Conservation (phyloP, 2,888 invertebrate genomes). For the Zele albiditarsus region DNA sequence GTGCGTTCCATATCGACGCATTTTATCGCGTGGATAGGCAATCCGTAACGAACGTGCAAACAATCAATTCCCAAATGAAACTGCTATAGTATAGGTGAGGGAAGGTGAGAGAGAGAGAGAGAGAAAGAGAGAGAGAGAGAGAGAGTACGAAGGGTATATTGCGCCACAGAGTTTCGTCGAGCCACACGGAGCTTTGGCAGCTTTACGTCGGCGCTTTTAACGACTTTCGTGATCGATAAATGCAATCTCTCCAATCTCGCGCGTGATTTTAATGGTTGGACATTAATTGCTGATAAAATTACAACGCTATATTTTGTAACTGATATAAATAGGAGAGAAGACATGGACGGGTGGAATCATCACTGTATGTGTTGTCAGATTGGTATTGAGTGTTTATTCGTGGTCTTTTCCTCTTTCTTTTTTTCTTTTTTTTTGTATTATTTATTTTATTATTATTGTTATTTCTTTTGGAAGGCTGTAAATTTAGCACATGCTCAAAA, state of each 20-base stretch:
- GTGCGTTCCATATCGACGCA: conserved; percentile 24
- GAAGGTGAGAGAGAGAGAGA: not conserved
- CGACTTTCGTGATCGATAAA: conserved; percentile 30
- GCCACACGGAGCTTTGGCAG: conserved; percentile 30
- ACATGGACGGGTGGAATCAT: not conserved
- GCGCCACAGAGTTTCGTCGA: conserved; percentile 6
- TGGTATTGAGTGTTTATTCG: not conserved
- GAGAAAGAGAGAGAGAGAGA: not conserved
- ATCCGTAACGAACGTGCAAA: conserved; percentile 35
- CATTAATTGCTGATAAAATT: conserved; percentile 32
- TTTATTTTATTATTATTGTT: conserved; percentile 6
- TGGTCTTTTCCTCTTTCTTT: not conserved
- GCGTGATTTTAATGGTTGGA: conserved; percentile 22
- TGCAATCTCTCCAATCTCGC: conserved; percentile 30
- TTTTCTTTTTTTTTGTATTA: not conserved
- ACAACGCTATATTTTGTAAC: not conserved
- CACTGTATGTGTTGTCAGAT: too few species aligned
- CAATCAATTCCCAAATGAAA: conserved; percentile 35
- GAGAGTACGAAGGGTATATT: not conserved
- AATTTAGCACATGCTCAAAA: conserved; percentile 2
- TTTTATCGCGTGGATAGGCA: conserved; percentile 35
- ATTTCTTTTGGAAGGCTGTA: not conserved
- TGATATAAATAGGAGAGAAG: not conserved
- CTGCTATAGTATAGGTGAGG: not conserved
- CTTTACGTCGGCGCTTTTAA: conserved; percentile 39